phyloP scores from a whole-genome alignment of 2,113 vertebrate species.

The Hippocampus zosterae region DNA sequence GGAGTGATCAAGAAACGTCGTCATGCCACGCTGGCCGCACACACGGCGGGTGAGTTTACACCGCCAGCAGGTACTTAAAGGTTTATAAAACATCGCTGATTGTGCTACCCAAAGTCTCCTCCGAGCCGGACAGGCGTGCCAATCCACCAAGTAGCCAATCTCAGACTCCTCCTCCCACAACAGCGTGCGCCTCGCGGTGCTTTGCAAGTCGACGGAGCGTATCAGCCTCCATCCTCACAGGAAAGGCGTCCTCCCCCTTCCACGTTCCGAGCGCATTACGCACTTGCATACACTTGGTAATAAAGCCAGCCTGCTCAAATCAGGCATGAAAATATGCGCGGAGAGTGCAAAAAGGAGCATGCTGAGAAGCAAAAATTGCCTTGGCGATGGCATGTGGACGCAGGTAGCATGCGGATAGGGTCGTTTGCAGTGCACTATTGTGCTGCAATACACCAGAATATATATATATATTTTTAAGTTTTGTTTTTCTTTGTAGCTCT shows the following conservation, averaged over 20 bases:
- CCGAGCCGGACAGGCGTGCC: not conserved
- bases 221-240: conserved; percentile 57
- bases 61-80: not conserved
- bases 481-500: not conserved
- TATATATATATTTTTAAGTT: no score
- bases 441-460: not conserved
- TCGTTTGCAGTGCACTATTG: not conserved
- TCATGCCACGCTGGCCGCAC: not conserved
- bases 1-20: not conserved
- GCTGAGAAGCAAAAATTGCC: conserved; percentile 19
- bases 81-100: no score
- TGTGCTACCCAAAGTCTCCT: not conserved
- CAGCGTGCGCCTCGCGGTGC: conserved; percentile 50
- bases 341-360: conserved; percentile 17
- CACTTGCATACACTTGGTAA: conserved; percentile 40
- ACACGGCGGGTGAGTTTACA: no score
- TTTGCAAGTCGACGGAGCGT: conserved; percentile 46
- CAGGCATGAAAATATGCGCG: conserved; percentile 31
- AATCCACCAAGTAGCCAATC: conserved; percentile 20
- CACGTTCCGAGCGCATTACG: conserved; percentile 46
- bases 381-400: conserved; percentile 8
- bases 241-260: conserved; percentile 34
- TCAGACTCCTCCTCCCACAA: conserved; percentile 30
- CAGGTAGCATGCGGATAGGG: conserved; percentile 16
- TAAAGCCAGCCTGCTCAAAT: conserved; percentile 39